These are phyloP conservation scores for Paraplagusia blochii DNA, from an alignment of 2,113 vertebrate species.

Conservation along the genomic window DNA sequence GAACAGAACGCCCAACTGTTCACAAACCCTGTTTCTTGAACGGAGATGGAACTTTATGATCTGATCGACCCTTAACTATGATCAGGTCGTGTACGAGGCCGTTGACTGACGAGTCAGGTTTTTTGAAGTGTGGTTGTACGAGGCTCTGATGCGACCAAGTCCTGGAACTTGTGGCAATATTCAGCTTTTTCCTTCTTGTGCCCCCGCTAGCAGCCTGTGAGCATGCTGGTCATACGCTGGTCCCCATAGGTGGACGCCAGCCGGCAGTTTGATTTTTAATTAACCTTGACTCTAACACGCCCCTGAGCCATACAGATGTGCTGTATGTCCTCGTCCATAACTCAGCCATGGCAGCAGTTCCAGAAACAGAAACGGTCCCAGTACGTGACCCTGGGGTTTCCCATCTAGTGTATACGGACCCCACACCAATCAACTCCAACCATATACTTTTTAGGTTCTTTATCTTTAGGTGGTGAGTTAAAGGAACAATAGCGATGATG, in stretches of 20 bases:
- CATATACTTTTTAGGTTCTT: not conserved
- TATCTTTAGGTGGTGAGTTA: slow-evolving; percentile 17
- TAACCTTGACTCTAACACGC: no score
- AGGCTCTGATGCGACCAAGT: not conserved
- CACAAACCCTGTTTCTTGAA: not conserved
- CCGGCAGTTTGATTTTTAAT: no score
- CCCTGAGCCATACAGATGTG: no score
- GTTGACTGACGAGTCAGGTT: not conserved
- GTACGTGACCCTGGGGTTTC: not conserved
- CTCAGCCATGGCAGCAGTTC: not conserved
- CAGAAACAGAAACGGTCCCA: not conserved
- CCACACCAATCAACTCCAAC: not conserved
- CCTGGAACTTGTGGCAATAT: no score
- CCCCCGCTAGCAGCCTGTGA: no score
- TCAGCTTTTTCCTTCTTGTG: no score
- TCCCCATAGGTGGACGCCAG: no score
- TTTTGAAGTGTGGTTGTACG: not conserved
- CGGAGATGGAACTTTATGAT: not conserved
- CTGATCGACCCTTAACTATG: not conserved
- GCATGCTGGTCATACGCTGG: no score
- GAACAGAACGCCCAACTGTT: slow-evolving; percentile 1
- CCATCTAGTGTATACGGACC: not conserved
- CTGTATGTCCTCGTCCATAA: not conserved
- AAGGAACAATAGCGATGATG: slow-evolving; percentile 10
- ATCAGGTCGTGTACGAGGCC: not conserved